Base-by-base conservation (phyloP, 2,888 invertebrate species). In the Cheilosia vernalis region DNA sequence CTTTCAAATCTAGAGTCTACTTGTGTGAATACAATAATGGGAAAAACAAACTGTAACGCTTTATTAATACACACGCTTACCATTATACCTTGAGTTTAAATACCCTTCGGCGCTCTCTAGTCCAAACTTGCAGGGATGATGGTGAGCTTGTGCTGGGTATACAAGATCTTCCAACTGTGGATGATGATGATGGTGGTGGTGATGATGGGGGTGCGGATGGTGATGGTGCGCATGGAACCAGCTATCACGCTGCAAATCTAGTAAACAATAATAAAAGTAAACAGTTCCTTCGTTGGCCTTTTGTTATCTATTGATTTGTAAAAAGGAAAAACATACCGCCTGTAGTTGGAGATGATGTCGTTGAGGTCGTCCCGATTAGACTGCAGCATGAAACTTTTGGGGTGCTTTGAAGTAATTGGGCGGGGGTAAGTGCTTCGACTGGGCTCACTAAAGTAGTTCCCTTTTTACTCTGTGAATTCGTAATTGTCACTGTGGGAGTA, bases 1-100 rank as follows among this genome's bases (percentile, higher is more conserved):
- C 64, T 80, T 80, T 55, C 21, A 79, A 84, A 33, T 19, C n/a
- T 15, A 33, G 0, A 17, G 33, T 47, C 9, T 56, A 17, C 17
- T 44, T 67, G 27, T 49, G 27, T 55, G 30, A 30, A 51, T 61
- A 69, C 19, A 56, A 37, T 37, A 42, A 63, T 74, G 47, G 15
- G 21, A 33, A 61, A 56, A 83, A 69, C 63, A 83, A 80, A 80
- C 79, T 69, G 74, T 74, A 70, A 80, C 64, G 80, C 84, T 79
- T 80, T 74, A 80, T 80, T 69, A 82, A 83, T 73, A 80, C 86
- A 88, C 88, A 88, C 88, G 89, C 91, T 91, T 90, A 91, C 91
- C 91, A 89, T 91, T 91, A 88, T 91, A 91, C 90, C 91, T 90
- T 89, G 91, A 90, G 89, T 90, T 91, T 85, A 92, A 89, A 89